A percentile compares a stretch with the other conserved stretches of the same genome.
Conservation (phyloP, 2,888 invertebrate species). For the Heterodera filipjevi region DNA sequence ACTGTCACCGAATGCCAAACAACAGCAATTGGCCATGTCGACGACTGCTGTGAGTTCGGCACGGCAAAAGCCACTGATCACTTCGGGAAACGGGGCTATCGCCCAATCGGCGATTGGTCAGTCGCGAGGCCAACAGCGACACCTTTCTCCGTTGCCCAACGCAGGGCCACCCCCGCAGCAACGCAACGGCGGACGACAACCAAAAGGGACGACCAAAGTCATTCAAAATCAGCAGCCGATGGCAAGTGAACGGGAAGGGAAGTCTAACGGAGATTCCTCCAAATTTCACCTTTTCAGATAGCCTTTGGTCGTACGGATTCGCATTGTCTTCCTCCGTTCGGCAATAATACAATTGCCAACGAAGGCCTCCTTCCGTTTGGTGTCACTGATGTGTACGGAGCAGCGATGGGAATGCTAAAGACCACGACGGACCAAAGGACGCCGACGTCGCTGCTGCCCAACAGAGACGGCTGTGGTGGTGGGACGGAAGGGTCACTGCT, state of each 20-base stretch:
- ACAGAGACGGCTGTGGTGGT: slow-evolving; percentile 1
- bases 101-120: background rate
- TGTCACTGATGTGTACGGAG: background rate
- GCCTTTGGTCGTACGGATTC: background rate
- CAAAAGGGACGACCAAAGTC: background rate
- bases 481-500: background rate
- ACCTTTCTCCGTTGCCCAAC: background rate
- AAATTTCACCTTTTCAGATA: background rate
- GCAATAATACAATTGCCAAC: background rate
- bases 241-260: too few relatives aligned
- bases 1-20: background rate
- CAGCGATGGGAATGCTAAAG: background rate
- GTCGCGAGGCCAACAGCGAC: background rate
- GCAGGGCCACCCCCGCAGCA: background rate
- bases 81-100: background rate
- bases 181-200: background rate
- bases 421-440: background rate
- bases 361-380: background rate
- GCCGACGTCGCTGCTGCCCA: background rate
- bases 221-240: background rate
- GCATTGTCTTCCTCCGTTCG: background rate
- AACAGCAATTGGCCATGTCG: background rate
- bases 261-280: too few relatives aligned
- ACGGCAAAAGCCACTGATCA: background rate
- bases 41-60: background rate